Conservation (phyloP, 2,888 invertebrate species). For the Thyatira batis region DNA sequence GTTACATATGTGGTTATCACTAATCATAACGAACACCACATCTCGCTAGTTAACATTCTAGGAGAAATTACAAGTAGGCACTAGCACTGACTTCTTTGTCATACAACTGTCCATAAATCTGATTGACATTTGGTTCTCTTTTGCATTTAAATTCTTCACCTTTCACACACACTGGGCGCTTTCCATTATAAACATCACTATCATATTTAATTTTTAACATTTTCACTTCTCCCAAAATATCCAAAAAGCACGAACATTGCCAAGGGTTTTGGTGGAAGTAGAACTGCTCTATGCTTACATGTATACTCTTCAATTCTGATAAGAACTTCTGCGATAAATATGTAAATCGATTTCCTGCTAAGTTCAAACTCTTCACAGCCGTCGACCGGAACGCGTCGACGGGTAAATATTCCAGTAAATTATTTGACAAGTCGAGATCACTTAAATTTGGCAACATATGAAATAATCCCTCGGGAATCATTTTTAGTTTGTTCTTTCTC, state of each 20-base stretch:
- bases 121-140: constrained; percentile 50
- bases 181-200: constrained; percentile 48
- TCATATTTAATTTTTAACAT: constrained; percentile 53
- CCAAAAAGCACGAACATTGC: constrained; percentile 66
- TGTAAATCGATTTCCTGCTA: constrained; percentile 59
- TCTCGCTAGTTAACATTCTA: too few relatives aligned
- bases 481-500: constrained; percentile 51
- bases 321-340: constrained; percentile 65
- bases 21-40: too few relatives aligned
- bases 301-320: constrained; percentile 58
- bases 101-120: constrained; percentile 1
- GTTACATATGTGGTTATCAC: too few relatives aligned
- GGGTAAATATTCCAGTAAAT: constrained; percentile 53
- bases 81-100: too few relatives aligned
- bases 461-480: constrained; percentile 55
- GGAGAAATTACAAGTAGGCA: too few relatives aligned
- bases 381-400: constrained; percentile 57
- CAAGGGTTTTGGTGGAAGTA: constrained; percentile 68
- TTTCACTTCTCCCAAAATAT: constrained; percentile 60
- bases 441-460: constrained; percentile 44
- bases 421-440: constrained; percentile 58
- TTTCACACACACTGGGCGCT: constrained; percentile 51
- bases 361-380: constrained; percentile 55
- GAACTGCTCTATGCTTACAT: constrained; percentile 53
- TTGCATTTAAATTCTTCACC: constrained; percentile 42